Percentiles rank a stretch among this genome's conserved stretches.
Evolutionary conservation across 2,888 invertebrate species (phyloP).

Genomic region (Loripinus fragilis): DNA sequence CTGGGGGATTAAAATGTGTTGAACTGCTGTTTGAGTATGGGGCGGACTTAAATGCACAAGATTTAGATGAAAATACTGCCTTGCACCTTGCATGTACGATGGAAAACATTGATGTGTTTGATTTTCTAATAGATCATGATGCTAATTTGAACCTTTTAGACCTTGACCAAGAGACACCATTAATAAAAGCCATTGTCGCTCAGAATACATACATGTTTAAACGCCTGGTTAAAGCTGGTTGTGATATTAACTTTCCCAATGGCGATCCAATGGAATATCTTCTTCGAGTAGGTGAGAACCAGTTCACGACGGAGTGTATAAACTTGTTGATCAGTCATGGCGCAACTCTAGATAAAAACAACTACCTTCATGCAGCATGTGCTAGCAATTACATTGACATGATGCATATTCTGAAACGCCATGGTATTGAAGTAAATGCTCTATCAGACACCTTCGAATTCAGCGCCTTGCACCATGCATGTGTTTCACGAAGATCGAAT

Average conservation of each 20-base stretch:
- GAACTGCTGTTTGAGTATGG: not conserved
- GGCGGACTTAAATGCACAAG: not conserved
- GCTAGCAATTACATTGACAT: slow-evolving; percentile 4
- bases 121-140: not conserved
- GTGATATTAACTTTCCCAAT: slow-evolving; percentile 1
- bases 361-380: not conserved
- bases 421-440: not conserved
- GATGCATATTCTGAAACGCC: not conserved
- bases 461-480: not conserved
- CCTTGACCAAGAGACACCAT: not conserved
- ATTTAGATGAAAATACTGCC: not conserved
- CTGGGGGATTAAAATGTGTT: not conserved
- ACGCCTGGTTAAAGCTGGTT: not conserved
- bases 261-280: not conserved
- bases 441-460: not conserved
- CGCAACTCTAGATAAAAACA: not conserved
- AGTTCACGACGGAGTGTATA: not conserved
- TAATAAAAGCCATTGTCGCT: not conserved
- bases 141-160: not conserved
- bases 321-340: not conserved
- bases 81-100: not conserved
- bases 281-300: not conserved
- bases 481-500: not conserved
- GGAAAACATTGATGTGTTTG: not conserved
- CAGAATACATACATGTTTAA: not conserved